Conservation (phyloP, 1,140 invertebrate genomes). For the Euglossa dilemma region DNA sequence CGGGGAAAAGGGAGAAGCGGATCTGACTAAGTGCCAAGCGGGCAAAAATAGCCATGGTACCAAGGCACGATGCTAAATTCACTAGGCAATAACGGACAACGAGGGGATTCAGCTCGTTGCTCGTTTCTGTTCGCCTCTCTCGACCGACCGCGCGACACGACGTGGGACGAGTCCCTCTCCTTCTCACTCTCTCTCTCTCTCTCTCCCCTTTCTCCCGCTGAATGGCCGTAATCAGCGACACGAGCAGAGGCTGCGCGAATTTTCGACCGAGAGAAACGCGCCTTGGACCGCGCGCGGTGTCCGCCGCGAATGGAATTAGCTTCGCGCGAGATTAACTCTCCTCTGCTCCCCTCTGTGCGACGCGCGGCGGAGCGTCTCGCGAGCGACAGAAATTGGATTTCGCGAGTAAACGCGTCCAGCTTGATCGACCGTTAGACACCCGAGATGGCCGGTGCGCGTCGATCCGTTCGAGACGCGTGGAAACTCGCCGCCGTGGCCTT, state of each 20-base stretch:
- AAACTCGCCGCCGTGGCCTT: neutral
- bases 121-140: neutral
- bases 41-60: conserved; percentile 66
- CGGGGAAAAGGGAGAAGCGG: conserved; percentile 8
- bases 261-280: conserved; percentile 5
- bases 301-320: conserved; percentile 18
- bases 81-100: conserved; percentile 50
- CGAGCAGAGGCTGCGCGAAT: neutral
- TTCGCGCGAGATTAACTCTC: conserved; percentile 17
- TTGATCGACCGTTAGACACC: neutral
- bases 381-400: neutral
- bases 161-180: conserved; percentile 1
- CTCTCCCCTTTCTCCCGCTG: neutral
- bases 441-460: too few species aligned
- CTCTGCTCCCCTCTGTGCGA: neutral
- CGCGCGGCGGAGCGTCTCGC: neutral
- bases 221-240: conserved; percentile 39
- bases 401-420: neutral
- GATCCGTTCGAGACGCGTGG: too few species aligned
- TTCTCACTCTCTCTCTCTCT: neutral
- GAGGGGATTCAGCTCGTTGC: conserved; percentile 13
- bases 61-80: conserved; percentile 63
- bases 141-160: neutral
- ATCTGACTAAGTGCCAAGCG: conserved; percentile 66
- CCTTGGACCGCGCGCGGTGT: neutral